Conservation (phyloP, 2,797 vertebrate genomes). For the Hippopotamyrus pictus region DNA sequence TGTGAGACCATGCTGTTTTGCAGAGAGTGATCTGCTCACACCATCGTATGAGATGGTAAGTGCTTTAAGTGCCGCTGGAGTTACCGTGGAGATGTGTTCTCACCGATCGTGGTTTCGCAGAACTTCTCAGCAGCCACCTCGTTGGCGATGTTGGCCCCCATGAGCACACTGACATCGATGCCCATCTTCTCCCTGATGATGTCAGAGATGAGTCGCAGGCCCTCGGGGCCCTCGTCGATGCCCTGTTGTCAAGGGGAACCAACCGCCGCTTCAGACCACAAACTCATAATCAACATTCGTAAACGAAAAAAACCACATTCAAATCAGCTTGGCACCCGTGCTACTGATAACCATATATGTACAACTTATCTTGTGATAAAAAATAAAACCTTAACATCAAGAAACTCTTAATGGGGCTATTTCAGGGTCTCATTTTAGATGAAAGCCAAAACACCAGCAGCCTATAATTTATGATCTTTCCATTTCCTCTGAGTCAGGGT, state of each 20-base stretch:
- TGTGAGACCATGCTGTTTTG: not conserved
- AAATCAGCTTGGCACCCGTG: not conserved
- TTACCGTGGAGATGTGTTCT: slow-evolving; percentile 14
- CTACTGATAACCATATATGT: not conserved
- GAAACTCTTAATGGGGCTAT: not conserved
- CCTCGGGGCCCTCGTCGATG: slow-evolving; percentile 79
- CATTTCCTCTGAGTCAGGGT: not conserved
- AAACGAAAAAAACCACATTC: not conserved
- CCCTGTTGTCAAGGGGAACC: slow-evolving; percentile 58
- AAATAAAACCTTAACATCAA: not conserved
- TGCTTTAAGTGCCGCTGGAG: not conserved
- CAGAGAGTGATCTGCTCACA: not conserved
- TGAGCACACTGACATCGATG: slow-evolving; percentile 84
- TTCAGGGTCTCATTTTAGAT: not conserved
- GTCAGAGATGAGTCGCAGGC: slow-evolving; percentile 82
- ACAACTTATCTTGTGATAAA: not conserved
- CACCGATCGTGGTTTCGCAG: slow-evolving; percentile 89
- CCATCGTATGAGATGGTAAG: not conserved
- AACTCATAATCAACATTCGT: not conserved
- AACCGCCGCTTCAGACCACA: not conserved
- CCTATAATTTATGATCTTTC: not conserved
- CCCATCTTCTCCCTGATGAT: slow-evolving; percentile 87
- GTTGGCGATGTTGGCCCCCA: slow-evolving; percentile 88
- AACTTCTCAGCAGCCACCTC: slow-evolving; percentile 87
- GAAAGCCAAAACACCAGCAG: not conserved